Base-by-base conservation (phyloP, 2,888 invertebrate species). In the Thereva unica region DNA sequence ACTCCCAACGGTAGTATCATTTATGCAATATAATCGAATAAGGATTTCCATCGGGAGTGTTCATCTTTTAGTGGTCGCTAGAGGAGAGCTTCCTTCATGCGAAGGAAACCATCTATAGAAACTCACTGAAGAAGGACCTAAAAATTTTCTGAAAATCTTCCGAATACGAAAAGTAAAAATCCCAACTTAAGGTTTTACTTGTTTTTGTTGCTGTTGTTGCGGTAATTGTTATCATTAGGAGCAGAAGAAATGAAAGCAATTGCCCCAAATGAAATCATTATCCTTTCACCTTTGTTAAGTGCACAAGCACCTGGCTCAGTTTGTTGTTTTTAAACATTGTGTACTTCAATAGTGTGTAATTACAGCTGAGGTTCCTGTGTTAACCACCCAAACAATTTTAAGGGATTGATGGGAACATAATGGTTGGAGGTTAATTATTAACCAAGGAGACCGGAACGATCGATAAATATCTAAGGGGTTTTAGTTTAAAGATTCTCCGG, bases 1-100 rank as follows among this genome's bases (percentile, higher is more conserved):
- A n/a, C 63, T 68, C 68, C 63, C 68, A 35, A 47, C 61, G 66
- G 68, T 68, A 68, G 50, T 68, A 68, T 68, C 57, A 68, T 68
- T 68, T 65, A 68, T 65, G 55, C 54, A 66, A 64, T 66, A 55
- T 59, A 63, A 63, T 66, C 53, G 53, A 57, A 50, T 52, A 68
- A 63, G 66, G 49, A 61, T 38, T 49, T 54, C 45, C 35, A n/a
- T 35, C 40, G 10, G 49, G 34, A 41, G 34, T 34, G 12, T 12
- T 35, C 44, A 34, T 64, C 47, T 12, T 47, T 47, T 59, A 47
- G 34, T 59, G 47, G 42, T 59, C n/a, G 12, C 40, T 41, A 38
- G 9, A 9, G 40, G 49, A 23, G 38, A n/a, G 45, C 9, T 10
- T n/a, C 34, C 23, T 61, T 6, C 54, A 34, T 23, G 23, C 2